Conservation (phyloP, 2,797 vertebrate species). For the Sebastes iracundus region DNA sequence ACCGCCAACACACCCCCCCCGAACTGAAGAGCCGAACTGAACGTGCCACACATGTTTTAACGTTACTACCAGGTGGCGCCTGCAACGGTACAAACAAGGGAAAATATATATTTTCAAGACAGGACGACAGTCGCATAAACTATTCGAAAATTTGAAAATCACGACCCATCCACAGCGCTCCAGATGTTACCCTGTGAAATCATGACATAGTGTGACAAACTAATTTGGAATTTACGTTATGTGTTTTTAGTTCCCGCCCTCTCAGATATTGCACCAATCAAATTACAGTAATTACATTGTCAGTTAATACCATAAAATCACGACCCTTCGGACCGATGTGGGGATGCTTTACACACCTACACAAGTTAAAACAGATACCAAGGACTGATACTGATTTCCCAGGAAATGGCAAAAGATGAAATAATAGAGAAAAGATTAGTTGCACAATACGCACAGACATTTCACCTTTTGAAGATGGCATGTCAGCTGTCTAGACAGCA, state of each 20-base stretch:
- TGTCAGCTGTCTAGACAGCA: neutral
- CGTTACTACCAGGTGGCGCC: no score
- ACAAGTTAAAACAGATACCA: neutral
- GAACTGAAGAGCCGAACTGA: no score
- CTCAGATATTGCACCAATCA: neutral
- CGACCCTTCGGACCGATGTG: neutral
- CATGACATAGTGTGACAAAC: neutral
- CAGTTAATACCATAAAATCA: neutral
- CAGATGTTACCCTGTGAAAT: neutral
- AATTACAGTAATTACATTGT: neutral
- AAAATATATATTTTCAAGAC: no score
- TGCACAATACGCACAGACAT: neutral
- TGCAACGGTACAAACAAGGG: no score
- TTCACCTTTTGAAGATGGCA: neutral
- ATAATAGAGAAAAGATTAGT: neutral
- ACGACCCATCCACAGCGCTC: neutral
- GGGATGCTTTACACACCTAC: neutral
- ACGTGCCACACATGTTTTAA: no score
- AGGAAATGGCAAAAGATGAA: neutral
- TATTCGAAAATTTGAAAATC: no score
- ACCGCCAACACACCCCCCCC: rapidly evolving
- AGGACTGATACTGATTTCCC: neutral
- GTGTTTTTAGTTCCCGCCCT: neutral
- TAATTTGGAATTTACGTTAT: neutral
- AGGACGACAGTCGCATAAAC: no score